phyloP scores from a whole-genome alignment of 2,888 invertebrate species.

The Dexiosoma caninum region DNA sequence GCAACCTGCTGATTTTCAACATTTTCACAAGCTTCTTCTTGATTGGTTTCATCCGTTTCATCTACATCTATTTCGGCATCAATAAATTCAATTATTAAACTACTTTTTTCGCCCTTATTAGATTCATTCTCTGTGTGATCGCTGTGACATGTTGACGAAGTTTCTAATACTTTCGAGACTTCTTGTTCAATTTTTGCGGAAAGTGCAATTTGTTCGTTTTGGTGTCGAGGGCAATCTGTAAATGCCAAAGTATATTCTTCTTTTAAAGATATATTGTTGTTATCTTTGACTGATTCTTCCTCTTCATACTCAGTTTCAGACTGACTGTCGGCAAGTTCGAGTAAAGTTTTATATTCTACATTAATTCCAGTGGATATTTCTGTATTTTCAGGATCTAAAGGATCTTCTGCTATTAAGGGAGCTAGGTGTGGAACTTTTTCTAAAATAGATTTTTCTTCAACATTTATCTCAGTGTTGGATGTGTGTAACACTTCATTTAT shows the following conservation, averaged over 20 bases:
- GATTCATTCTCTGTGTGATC: not conserved
- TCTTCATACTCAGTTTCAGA: not conserved
- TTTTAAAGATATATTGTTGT: not conserved
- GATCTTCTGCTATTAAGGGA: slow-evolving; percentile 3
- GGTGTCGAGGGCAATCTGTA: not conserved
- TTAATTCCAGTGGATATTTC: not conserved
- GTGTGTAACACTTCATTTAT: not conserved
- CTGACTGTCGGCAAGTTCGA: not conserved
- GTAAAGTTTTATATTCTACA: not conserved
- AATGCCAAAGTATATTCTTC: not conserved
- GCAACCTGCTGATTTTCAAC: not conserved
- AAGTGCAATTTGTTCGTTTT: not conserved
- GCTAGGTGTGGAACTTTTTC: not conserved
- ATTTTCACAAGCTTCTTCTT: not conserved
- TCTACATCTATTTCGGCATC: not conserved
- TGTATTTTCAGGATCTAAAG: slow-evolving; percentile 6
- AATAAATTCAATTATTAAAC: not conserved
- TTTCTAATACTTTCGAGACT: not conserved
- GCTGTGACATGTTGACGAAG: not conserved
- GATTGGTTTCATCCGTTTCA: not conserved
- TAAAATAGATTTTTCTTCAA: slow-evolving; percentile 22
- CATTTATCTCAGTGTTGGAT: not conserved
- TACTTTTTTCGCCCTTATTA: not conserved
- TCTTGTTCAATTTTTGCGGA: not conserved
- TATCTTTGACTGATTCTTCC: not conserved